Conservation (phyloP, 1,140 invertebrate species). For the Lepidotrigona ventralis region DNA sequence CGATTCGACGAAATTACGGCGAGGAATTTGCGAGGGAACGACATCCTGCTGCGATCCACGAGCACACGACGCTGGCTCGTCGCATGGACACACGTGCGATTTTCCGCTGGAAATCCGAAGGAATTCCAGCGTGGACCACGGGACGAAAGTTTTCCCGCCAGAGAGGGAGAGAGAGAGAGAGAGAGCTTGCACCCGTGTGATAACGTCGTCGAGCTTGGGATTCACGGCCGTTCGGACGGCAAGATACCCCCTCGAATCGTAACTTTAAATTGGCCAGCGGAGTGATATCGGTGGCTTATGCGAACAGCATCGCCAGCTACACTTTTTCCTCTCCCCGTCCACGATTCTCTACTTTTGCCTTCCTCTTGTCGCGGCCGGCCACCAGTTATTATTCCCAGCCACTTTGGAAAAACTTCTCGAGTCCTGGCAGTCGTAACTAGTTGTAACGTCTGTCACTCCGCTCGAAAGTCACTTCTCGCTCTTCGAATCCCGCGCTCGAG, state of each 20-base stretch:
- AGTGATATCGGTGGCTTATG: constrained; percentile 56
- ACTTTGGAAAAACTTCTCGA: neutral
- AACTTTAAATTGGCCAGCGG: constrained; percentile 64
- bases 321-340: neutral
- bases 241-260: constrained; percentile 60
- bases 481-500: neutral
- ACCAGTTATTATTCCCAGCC: neutral
- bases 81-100: neutral
- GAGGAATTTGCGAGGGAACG: neutral
- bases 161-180: too few species aligned
- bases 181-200: neutral
- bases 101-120: neutral
- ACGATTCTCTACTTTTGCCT: neutral
- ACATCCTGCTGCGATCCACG: too few species aligned
- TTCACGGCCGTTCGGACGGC: constrained; percentile 27
- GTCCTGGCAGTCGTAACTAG: neutral
- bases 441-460: neutral
- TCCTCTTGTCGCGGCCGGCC: neutral
- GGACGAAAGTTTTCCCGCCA: neutral
- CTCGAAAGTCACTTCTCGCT: neutral
- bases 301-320: constrained; percentile 28
- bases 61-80: neutral
- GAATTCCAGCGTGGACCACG: neutral
- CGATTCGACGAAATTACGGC: neutral
- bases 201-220: constrained; percentile 15